Evolutionary conservation across 2,797 vertebrate genomes (phyloP).

Genomic region (Semaprochilodus insignis): DNA sequence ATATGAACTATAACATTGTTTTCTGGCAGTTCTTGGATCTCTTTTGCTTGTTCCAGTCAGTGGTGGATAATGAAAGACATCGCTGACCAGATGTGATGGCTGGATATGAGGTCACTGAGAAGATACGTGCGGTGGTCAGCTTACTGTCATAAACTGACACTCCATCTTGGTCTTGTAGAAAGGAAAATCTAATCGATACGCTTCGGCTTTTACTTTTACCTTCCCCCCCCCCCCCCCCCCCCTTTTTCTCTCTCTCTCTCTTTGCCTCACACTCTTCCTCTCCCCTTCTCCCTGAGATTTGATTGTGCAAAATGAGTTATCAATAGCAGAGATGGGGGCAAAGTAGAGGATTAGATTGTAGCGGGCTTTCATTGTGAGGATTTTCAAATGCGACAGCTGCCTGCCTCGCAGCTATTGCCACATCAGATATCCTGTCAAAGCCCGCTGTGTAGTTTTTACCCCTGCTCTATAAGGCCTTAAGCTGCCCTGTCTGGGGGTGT

Average conservation of each 20-base stretch:
- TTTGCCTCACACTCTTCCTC: not conserved
- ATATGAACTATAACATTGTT: too few species aligned
- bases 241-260: not conserved
- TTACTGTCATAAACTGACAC: not conserved
- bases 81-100: not conserved
- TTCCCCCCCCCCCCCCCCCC: not conserved
- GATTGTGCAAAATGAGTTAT: conserved; percentile 40
- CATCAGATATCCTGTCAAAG: conserved; percentile 37
- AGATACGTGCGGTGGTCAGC: not conserved
- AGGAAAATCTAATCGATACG: not conserved
- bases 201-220: not conserved
- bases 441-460: not conserved
- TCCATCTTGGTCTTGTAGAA: not conserved
- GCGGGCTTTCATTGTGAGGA: conserved; percentile 22
- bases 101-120: not conserved
- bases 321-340: conserved; percentile 34
- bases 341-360: conserved; percentile 17
- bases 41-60: not conserved
- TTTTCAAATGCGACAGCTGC: conserved; percentile 4
- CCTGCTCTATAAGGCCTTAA: not conserved
- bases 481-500: not conserved
- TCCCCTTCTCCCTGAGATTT: conserved; percentile 9
- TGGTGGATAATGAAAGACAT: not conserved
- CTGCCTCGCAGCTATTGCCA: conserved; percentile 21
- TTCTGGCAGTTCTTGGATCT: too few species aligned